Conservation (phyloP, 2,888 invertebrate species). For the Xanthia togata region DNA sequence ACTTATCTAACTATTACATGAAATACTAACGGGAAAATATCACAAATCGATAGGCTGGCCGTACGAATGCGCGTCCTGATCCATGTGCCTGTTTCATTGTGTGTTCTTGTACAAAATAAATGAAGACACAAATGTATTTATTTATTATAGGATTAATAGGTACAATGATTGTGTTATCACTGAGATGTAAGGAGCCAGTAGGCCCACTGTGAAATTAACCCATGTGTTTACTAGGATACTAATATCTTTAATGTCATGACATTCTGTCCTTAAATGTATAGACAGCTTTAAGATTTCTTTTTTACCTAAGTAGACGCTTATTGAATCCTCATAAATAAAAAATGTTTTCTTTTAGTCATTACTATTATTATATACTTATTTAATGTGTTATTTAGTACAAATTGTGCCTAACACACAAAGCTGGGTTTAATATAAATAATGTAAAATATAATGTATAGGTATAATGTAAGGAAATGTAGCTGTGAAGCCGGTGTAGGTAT, state of each 20-base stretch:
- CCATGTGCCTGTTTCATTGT: not conserved
- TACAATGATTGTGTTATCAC: slow-evolving; percentile 1
- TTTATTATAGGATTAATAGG: slow-evolving; percentile 13
- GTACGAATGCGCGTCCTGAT: not conserved
- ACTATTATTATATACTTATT: not conserved
- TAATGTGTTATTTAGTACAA: not conserved
- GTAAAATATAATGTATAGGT: not conserved
- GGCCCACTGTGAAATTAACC: not conserved
- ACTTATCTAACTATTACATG: not conserved
- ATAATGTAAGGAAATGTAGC: not conserved
- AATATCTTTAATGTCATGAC: not conserved
- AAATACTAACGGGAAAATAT: not conserved
- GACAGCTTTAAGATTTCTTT: not conserved
- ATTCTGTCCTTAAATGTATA: not conserved
- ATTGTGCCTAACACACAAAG: not conserved
- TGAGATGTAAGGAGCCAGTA: not conserved
- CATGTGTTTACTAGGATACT: not conserved
- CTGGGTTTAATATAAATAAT: not conserved
- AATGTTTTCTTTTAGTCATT: not conserved
- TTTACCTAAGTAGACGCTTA: not conserved
- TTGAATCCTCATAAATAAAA: not conserved
- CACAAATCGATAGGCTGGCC: not conserved
- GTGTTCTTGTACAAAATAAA: not conserved
- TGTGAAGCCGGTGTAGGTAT: not conserved
- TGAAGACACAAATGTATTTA: slow-evolving; percentile 9